Conservation (phyloP, 2,113 vertebrate species). For the Macroglossus sobrinus region DNA sequence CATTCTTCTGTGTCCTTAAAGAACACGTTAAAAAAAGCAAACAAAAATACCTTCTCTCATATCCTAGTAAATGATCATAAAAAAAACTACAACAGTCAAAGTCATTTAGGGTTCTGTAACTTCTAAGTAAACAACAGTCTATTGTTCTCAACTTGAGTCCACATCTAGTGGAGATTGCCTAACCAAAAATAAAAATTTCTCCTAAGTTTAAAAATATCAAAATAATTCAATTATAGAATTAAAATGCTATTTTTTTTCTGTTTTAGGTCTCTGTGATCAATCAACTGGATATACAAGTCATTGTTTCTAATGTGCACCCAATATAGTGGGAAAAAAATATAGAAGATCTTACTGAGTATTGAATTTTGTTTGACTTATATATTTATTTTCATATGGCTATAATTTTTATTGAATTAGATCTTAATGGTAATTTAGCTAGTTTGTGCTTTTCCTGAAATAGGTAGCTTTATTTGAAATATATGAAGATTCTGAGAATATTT, state of each 20-base stretch:
- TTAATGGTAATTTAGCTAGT: background rate
- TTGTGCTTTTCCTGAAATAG: background rate
- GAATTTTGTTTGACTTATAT: conserved; percentile 29
- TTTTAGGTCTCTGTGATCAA: conserved; percentile 97
- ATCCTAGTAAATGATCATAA: background rate
- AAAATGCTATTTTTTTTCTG: conserved; percentile 35
- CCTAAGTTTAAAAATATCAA: conserved; percentile 46
- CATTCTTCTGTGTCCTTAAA: background rate
- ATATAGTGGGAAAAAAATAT: conserved; percentile 95
- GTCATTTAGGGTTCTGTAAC: background rate
- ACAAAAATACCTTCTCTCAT: background rate
- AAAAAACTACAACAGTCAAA: background rate
- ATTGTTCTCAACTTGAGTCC: background rate
- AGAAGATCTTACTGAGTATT: conserved; percentile 94
- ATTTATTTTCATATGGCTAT: background rate
- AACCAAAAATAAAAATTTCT: conserved; percentile 28
- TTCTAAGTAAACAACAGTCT: background rate
- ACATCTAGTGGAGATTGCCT: background rate
- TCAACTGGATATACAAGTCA: conserved; percentile 98
- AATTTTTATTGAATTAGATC: background rate
- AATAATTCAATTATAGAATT: background rate
- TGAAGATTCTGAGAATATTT: background rate
- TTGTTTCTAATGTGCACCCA: conserved; percentile 95
- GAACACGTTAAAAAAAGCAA: background rate
- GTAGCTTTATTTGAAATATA: background rate